Percentiles rank a stretch among this genome's conserved stretches.
These are phyloP conservation scores for Thelaira solivaga DNA, from an alignment of 2,888 invertebrate genomes.

Conservation along the genomic window DNA sequence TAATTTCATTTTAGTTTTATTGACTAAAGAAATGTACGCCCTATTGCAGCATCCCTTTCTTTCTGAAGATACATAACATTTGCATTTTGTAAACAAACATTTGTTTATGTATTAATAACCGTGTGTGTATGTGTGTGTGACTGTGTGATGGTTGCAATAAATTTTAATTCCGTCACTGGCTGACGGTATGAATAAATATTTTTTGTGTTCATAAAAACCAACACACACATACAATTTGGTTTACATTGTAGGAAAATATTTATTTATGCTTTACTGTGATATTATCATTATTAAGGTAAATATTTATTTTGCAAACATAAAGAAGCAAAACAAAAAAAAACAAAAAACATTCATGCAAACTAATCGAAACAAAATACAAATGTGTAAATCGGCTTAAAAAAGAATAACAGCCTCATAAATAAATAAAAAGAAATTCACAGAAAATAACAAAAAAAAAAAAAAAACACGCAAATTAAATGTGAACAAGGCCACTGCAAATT, in stretches of 20 bases:
- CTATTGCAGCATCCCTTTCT: too few relatives aligned
- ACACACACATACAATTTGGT: background rate
- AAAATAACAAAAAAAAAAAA: background rate
- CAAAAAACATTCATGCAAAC: background rate
- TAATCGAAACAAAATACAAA: background rate
- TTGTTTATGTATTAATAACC: too few relatives aligned
- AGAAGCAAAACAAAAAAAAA: background rate
- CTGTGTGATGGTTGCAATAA: background rate
- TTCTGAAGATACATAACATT: too few relatives aligned
- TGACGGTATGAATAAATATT: background rate
- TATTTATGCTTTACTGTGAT: constrained; percentile 15
- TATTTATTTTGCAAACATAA: constrained; percentile 30
- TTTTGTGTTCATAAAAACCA: background rate
- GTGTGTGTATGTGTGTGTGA: background rate
- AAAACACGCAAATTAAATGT: background rate
- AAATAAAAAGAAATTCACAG: background rate
- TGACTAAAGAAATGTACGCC: too few relatives aligned
- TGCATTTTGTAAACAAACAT: too few relatives aligned
- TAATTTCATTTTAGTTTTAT: too few relatives aligned
- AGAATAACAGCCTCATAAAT: too few relatives aligned
- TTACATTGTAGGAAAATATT: constrained; percentile 22
- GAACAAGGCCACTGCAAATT: constrained; percentile 5
- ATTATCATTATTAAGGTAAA: constrained; percentile 38
- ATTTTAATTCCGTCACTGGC: background rate
- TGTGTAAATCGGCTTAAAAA: constrained; percentile 25